Percentiles rank a stretch among this genome's conserved stretches.
Evolutionary conservation across 2,113 vertebrate genomes (phyloP).

Genomic region (Macrotus californicus): DNA sequence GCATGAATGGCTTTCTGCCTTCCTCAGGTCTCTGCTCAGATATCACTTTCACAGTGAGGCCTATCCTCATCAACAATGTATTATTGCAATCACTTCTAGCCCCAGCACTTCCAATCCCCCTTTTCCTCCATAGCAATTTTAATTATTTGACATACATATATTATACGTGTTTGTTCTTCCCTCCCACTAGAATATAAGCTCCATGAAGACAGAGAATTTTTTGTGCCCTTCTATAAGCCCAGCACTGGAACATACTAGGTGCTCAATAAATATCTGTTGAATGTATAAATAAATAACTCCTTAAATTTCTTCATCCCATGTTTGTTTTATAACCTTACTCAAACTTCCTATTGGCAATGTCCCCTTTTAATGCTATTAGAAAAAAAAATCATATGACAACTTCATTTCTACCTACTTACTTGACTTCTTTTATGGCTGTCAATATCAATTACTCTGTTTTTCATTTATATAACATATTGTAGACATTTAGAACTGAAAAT

Average conservation of each 20-base stretch:
- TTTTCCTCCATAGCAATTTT: background rate
- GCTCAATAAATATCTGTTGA: background rate
- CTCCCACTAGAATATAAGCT: background rate
- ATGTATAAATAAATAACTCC: background rate
- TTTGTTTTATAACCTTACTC: background rate
- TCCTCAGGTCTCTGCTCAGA: background rate
- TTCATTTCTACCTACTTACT: background rate
- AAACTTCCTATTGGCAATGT: background rate
- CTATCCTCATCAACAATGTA: background rate
- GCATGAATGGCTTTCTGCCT: background rate
- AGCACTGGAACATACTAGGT: background rate
- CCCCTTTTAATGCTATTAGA: background rate
- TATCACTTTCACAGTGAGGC: background rate
- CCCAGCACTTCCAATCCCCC: background rate
- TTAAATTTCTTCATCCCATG: background rate
- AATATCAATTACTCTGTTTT: background rate
- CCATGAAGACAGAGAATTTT: background rate
- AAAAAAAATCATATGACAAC: background rate
- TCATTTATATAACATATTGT: background rate
- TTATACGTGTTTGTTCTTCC: background rate
- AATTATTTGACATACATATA: background rate
- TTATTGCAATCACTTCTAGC: background rate
- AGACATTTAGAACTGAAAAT: background rate
- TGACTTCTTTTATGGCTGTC: background rate
- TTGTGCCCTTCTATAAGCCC: background rate